Evolutionary conservation across 2,888 invertebrate genomes (phyloP).

Genomic region (Caenorhabditis angaria): DNA sequence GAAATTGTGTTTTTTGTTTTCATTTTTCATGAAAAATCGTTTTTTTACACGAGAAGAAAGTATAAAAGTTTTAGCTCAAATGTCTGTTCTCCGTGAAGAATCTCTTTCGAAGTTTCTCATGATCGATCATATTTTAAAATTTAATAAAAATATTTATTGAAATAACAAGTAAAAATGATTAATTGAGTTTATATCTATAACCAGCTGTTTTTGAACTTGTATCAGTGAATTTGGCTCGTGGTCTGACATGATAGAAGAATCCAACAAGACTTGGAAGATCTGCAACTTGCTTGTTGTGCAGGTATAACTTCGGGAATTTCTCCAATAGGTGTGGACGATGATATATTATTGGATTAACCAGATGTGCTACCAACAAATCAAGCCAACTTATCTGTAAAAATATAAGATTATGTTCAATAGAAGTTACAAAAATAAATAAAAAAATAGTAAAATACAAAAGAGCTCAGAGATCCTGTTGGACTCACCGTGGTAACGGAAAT

Average conservation of each 20-base stretch:
- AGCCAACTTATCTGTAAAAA: slow-evolving; percentile 56
- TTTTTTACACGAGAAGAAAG: no score
- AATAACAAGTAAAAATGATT: background rate
- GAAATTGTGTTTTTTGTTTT: background rate
- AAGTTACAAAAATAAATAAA: slow-evolving; percentile 3
- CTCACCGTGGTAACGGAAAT: slow-evolving; percentile 47
- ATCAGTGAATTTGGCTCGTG: slow-evolving; percentile 7
- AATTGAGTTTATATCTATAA: slow-evolving; percentile 9
- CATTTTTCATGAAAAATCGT: no score
- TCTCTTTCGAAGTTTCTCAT: no score
- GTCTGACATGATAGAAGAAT: slow-evolving; percentile 49
- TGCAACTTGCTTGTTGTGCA: slow-evolving; percentile 51
- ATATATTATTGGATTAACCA: slow-evolving; percentile 56
- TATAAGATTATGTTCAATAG: background rate
- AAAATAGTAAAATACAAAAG: slow-evolving; percentile 13
- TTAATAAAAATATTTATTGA: slow-evolving; percentile 9
- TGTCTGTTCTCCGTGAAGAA: no score
- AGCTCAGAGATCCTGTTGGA: slow-evolving; percentile 47
- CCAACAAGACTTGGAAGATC: slow-evolving; percentile 45
- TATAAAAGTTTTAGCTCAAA: no score
- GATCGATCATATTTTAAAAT: slow-evolving; percentile 18
- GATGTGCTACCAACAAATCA: slow-evolving; percentile 48
- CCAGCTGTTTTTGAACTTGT: slow-evolving; percentile 25
- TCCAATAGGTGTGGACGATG: slow-evolving; percentile 49
- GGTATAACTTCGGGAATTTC: slow-evolving; percentile 44